Base-by-base conservation (phyloP, 1,140 invertebrate genomes). In the Drosophila tropicalis region DNA sequence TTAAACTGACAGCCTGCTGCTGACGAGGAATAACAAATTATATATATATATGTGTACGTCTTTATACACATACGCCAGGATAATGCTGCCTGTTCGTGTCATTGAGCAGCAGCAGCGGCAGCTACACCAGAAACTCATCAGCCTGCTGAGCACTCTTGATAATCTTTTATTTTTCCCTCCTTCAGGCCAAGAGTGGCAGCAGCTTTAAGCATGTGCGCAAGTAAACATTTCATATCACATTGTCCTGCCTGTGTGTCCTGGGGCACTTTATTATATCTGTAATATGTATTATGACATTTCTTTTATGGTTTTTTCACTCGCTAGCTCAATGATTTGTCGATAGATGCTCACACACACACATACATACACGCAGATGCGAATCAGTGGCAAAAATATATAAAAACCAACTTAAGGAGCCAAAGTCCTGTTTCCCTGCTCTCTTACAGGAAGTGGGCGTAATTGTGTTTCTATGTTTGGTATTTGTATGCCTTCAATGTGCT, bases 201-300 rank as follows among this genome's bases (percentile, higher is more conserved):
- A 36, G 56, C 61, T 32, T n/a, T 25, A 36, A 67, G 66, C 66
- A 58, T 81, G 68, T 76, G 76, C 62, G 70, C 70, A 79, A 79
- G 75, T 70, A 69, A 81, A 87, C 84, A 89, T 76, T 76, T 79
- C 68, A 72, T 79, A 72, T 67, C 51, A 66, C 68, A 86, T 87
- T 86, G 82, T 86, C 12, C 62, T 25, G 15, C 54, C 54, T 6
- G 12, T 17, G 60, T 15, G 22, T 62, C 82, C 68, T 81, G 41
- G 67, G 80, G 83, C 82, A 81, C 74, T 87, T 86, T 86, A 87
- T 87, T 86, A 86, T 86, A 86, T 86, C 69, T 86, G 75, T 85
- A 85, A 71, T 82, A 81, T 79, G 67, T 83, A 83, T 80, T 84
- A 85, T 85, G 81, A 85, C 81, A 85, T 85, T 85, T 85, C 74